Conservation (phyloP, 2,888 invertebrate genomes). For the Epirrhoe tristata region DNA sequence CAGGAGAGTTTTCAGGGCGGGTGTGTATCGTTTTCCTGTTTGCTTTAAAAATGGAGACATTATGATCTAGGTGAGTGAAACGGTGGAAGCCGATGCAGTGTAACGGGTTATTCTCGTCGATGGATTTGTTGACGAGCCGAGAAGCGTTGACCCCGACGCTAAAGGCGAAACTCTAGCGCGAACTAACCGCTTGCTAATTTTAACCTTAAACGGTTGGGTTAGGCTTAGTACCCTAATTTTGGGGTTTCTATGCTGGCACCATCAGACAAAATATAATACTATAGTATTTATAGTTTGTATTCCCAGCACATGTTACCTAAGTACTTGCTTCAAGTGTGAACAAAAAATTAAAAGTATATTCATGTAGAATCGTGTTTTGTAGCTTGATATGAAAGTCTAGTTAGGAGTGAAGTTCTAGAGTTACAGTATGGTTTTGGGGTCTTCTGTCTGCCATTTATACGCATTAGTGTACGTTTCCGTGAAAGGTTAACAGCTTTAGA, state of each 20-base stretch:
- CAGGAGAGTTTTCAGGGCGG: slow-evolving; percentile 2
- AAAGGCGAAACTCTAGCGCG: slow-evolving; percentile 71
- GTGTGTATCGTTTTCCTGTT: slow-evolving; percentile 29
- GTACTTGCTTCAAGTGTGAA: no score
- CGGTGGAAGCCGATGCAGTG: slow-evolving; percentile 77
- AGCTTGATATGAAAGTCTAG: neutral
- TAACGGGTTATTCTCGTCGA: slow-evolving; percentile 84
- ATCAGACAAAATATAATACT: neutral
- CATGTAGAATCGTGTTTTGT: neutral
- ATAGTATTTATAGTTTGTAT: neutral
- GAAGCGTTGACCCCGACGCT: slow-evolving; percentile 80
- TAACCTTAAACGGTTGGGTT: slow-evolving; percentile 28
- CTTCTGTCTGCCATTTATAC: neutral
- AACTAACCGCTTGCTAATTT: slow-evolving; percentile 60
- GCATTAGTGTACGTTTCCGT: neutral
- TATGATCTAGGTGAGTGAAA: slow-evolving; percentile 76
- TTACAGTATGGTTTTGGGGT: neutral
- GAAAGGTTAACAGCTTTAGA: slow-evolving; percentile 13
- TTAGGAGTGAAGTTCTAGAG: neutral
- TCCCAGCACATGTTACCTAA: neutral
- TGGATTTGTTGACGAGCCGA: slow-evolving; percentile 82
- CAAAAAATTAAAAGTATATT: neutral
- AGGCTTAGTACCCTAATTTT: slow-evolving; percentile 3
- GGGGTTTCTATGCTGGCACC: neutral
- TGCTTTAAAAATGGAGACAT: slow-evolving; percentile 53